Evolutionary conservation across 1,140 invertebrate genomes (phyloP).

Genomic region (Leptopilina clavipes): DNA sequence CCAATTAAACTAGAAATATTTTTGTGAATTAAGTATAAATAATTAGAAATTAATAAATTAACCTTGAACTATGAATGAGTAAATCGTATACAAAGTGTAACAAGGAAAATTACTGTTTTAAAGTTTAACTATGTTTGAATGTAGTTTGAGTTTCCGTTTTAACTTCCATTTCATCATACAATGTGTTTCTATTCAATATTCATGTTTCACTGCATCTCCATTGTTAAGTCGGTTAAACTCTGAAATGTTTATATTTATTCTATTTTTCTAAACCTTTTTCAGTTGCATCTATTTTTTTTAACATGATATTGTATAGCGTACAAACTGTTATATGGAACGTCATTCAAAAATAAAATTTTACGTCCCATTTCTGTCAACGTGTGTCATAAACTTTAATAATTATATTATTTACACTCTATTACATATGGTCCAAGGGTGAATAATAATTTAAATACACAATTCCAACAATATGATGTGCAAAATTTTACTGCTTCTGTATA

Average conservation of each 20-base stretch:
- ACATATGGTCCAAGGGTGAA: no score
- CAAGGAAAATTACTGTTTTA: not conserved
- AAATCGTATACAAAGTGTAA: not conserved
- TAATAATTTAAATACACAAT: no score
- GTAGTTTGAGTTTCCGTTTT: not conserved
- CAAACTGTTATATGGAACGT: not conserved
- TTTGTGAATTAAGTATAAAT: no score
- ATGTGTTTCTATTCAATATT: conserved; percentile 17
- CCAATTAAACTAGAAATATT: no score
- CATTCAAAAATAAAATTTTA: no score
- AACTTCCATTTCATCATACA: conserved; percentile 8
- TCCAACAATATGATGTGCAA: no score
- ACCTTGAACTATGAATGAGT: not conserved
- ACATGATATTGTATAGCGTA: no score
- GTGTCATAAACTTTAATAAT: no score
- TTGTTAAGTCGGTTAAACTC: not conserved
- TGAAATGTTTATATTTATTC: not conserved
- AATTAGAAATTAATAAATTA: not conserved
- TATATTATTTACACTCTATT: no score
- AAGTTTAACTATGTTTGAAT: conserved; percentile 9
- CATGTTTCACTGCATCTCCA: not conserved
- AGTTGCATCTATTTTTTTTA: no score
- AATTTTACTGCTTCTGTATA: no score
- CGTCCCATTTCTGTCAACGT: no score
- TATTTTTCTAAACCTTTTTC: not conserved